Evolutionary conservation across 2,888 invertebrate species (phyloP).

Genomic region (Himalopsyche tibetana): DNA sequence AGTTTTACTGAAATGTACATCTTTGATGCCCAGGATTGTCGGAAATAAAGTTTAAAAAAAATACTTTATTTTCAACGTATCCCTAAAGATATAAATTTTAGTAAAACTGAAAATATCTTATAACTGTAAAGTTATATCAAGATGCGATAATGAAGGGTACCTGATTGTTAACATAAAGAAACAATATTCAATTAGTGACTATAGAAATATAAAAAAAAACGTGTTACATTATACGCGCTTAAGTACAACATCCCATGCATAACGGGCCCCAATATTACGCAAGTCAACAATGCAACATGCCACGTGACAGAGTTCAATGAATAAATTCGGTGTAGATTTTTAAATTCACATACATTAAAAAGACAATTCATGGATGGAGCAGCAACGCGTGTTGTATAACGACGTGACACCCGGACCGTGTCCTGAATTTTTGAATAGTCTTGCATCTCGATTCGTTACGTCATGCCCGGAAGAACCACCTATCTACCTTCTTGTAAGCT

Average conservation of each 20-base stretch:
- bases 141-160: no score
- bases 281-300: slow-evolving; percentile 5
- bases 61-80: no score
- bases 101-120: no score
- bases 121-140: no score
- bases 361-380: neutral
- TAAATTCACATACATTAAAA: slow-evolving; percentile 27
- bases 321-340: slow-evolving; percentile 26
- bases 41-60: no score
- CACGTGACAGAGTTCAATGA: slow-evolving; percentile 39
- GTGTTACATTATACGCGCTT: neutral
- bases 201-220: neutral
- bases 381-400: neutral
- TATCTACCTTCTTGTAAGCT: neutral
- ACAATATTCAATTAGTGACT: no score
- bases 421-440: slow-evolving; percentile 11
- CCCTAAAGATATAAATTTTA: no score
- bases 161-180: no score
- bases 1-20: no score
- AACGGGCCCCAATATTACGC: neutral
- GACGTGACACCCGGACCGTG: slow-evolving; percentile 29
- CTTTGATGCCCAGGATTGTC: no score
- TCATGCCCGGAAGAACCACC: slow-evolving; percentile 32
- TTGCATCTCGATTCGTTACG: slow-evolving; percentile 27
- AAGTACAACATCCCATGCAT: neutral